Evolutionary conservation across 2,113 vertebrate species (phyloP).

Genomic region (Syngnathus floridae): DNA sequence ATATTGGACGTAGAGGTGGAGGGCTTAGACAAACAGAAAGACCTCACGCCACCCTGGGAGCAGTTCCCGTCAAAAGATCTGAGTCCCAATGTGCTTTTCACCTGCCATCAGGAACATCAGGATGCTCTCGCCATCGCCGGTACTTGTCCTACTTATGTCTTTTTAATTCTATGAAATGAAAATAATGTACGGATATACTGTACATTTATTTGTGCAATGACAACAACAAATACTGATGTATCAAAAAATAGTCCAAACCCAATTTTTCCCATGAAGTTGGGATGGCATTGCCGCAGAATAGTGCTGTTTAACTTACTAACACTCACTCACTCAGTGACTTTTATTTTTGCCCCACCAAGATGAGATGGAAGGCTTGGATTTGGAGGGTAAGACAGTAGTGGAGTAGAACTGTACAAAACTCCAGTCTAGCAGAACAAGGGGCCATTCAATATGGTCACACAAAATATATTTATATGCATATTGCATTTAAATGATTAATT

Average conservation of each 20-base stretch:
- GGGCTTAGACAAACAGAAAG: conserved; percentile 82
- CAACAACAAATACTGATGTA: no score
- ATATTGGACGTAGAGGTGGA: conserved; percentile 90
- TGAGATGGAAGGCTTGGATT: conserved; percentile 71
- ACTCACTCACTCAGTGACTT: conserved; percentile 23
- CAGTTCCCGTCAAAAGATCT: conserved; percentile 92
- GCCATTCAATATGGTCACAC: conserved; percentile 39
- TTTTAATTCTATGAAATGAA: neutral
- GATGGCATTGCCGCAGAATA: neutral
- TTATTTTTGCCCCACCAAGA: conserved; percentile 63
- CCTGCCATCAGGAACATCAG: conserved; percentile 91
- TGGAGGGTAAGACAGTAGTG: conserved; percentile 69
- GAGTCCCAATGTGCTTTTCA: conserved; percentile 88
- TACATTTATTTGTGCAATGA: no score
- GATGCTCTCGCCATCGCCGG: conserved; percentile 85
- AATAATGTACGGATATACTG: neutral
- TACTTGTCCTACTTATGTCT: conserved; percentile 41
- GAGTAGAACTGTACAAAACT: conserved; percentile 14
- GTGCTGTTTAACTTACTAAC: neutral
- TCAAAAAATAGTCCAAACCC: no score
- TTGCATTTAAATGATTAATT: neutral
- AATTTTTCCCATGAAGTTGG: no score
- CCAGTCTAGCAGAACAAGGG: conserved; percentile 13
- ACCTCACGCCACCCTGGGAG: conserved; percentile 94
- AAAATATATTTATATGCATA: neutral